These are phyloP conservation scores for Zaprionus davidi DNA, from an alignment of 1,140 invertebrate genomes.

Conservation along the genomic window DNA sequence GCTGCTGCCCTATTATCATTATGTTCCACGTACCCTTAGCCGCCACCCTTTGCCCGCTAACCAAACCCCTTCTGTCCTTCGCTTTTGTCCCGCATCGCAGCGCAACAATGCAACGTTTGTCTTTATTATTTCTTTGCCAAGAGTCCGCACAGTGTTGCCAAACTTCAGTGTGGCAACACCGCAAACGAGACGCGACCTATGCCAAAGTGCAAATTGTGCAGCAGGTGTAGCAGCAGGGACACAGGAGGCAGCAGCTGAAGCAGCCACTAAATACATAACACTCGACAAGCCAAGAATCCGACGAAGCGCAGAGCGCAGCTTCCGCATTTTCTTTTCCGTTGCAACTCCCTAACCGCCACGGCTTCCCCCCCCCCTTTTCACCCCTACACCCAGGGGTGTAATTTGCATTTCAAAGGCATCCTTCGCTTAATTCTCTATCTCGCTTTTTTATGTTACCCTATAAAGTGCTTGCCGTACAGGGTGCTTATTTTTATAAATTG, in stretches of 20 bases:
- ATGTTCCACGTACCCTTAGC: slow-evolving; percentile 52
- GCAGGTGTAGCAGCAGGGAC: slow-evolving; percentile 19
- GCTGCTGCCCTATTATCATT: slow-evolving; percentile 66
- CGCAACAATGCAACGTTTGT: slow-evolving; percentile 68
- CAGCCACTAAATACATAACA: slow-evolving; percentile 76
- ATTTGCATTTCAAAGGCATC: slow-evolving; percentile 78
- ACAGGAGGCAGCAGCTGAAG: slow-evolving; percentile 24
- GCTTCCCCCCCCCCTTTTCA: neutral
- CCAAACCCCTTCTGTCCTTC: slow-evolving; percentile 12
- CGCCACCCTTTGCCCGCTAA: slow-evolving; percentile 4
- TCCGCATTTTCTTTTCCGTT: slow-evolving; percentile 59
- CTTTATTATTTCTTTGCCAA: slow-evolving; percentile 69
- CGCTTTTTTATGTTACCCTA: slow-evolving; percentile 21
- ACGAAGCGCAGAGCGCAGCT: slow-evolving; percentile 64
- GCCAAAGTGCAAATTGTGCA: slow-evolving; percentile 54
- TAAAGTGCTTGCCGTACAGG: neutral
- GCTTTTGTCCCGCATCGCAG: slow-evolving; percentile 30
- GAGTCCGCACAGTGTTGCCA: slow-evolving; percentile 39
- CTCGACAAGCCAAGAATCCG: slow-evolving; percentile 70
- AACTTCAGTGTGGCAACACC: slow-evolving; percentile 44
- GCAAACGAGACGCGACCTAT: slow-evolving; percentile 46
- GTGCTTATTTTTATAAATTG: too few relatives aligned
- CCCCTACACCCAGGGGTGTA: slow-evolving; percentile 58
- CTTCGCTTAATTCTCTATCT: slow-evolving; percentile 37
- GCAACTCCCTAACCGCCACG: slow-evolving; percentile 32